Evolutionary conservation across 2,888 invertebrate genomes (phyloP), one percentile per base, ranked within the genome.

Genomic region (Osedax frankpressi): DNA sequence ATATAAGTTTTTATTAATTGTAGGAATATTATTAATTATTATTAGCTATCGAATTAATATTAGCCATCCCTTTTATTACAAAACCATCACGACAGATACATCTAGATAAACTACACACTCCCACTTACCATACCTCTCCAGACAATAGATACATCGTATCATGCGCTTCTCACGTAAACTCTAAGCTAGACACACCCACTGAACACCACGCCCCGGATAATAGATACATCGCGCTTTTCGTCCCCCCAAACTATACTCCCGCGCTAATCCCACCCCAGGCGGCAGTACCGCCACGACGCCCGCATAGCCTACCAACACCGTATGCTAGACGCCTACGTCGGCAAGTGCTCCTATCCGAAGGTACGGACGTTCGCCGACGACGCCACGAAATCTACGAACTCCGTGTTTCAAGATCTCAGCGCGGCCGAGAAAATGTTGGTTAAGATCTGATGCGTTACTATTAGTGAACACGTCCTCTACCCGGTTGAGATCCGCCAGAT

Each of bases 401-500:
- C 82, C 77, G 84, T 84, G 14, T 84, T 80, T 76, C 79, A 78
- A 71, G 84, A 84, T 76, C 78, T 84, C 29, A 82, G 83, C 73
- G 82, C 83, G 69, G 84, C 84, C 27, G 82, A 82, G 75, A 80
- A 77, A 77, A 78, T 84, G 84, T 84, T 79, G 79, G 82, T 81
- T 2, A 26, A 68, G n/a, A 25, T 6, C 11, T 67, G 24, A 25
- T 68, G 25, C 14, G 25, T 24, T 14, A 26, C 11, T 19, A 19
- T 14, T 19, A 6, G 14, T 24, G 14, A 24, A 24, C 25, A 67
- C 19, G 14, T n/a, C n/a, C n/a, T n/a, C n/a, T n/a, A n/a, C n/a
- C n/a, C n/a, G n/a, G n/a, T n/a, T n/a, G n/a, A n/a, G n/a, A n/a
- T n/a, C n/a, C n/a, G n/a, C n/a, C n/a, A n/a, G n/a, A n/a, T n/a